Base-by-base conservation (phyloP, 1,140 invertebrate genomes). In the Lasioglossum albipes region DNA sequence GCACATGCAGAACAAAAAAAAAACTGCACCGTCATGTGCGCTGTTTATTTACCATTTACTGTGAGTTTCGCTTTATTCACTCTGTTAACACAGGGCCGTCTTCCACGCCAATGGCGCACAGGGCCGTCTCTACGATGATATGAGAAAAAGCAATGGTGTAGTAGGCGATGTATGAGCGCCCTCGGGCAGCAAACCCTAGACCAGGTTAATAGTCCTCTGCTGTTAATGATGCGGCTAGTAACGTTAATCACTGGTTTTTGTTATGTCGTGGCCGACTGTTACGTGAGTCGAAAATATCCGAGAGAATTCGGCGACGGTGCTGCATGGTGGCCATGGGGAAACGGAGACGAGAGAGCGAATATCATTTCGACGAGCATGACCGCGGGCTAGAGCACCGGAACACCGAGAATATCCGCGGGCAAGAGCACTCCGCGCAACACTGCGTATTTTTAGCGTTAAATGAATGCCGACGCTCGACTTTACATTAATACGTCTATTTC, bases 371-470 rank as follows among this genome's bases (percentile, higher is more conserved):
- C 49, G 62, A 81, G 45, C 57, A 69, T 62, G 22, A 18, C 54
- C 10, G 45, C 45, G 45, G 31, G 18, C 22, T 4, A 0, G 18
- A 16, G 49, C 12, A 80, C 20, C 22, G 0, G 57, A n/a, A 65
- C 41, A 41, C 7, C 66, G 57, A 76, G 74, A 74, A 67, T 79
- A 74, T 67, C 71, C 71, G 71, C 52, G 54, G 41, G 59, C 62
- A 64, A 79, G 62, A 74, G 66, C 77, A 64, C 77, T 74, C 41
- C 49, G 77, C 52, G 70, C 36, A 67, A 79, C 77, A 74, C 70
- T 74, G 62, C 52, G 49, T 79, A 79, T 74, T 79, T 79, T 79
- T 79, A 74, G 62, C 62, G 18, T 65, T 31, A 54, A 65, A 7
- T 27, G 75, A 69, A 78, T 49, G 59, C 59, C 41, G 74, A 49